phyloP scores from a whole-genome alignment of 2,888 invertebrate genomes.

The Tridacna crocea region DNA sequence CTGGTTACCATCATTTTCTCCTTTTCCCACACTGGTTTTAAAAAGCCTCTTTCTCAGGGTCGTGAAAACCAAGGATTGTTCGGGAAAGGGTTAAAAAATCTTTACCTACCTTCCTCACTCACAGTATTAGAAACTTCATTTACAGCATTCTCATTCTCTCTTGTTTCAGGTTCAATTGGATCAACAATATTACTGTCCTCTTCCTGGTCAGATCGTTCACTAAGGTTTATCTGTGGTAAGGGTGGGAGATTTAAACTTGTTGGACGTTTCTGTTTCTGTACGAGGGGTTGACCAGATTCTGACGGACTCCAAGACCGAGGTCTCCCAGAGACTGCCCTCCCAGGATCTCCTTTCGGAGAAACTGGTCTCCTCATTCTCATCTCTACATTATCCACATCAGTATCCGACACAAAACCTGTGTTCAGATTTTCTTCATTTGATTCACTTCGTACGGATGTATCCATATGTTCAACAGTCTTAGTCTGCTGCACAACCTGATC shows the following conservation, averaged over 20 bases:
- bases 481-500: background rate
- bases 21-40: too few species aligned
- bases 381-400: conserved; percentile 31
- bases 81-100: too few species aligned
- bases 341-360: background rate
- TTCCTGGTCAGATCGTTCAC: conserved; percentile 48
- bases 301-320: conserved; percentile 74
- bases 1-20: too few species aligned
- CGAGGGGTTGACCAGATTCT: conserved; percentile 56
- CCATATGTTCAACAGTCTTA: background rate
- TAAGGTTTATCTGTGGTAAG: conserved; percentile 65
- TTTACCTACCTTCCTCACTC: background rate
- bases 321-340: conserved; percentile 36
- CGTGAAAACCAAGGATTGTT: too few species aligned
- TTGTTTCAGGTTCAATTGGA: background rate
- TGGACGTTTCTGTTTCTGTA: conserved; percentile 78
- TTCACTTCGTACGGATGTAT: background rate
- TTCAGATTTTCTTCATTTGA: background rate
- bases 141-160: background rate
- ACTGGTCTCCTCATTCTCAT: conserved; percentile 27
- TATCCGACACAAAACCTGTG: background rate
- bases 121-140: background rate
- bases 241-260: conserved; percentile 82
- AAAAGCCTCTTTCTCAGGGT: too few species aligned
- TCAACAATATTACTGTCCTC: conserved; percentile 25